Evolutionary conservation across 2,797 vertebrate genomes (phyloP).

Genomic region (Centroberyx gerrardi): DNA sequence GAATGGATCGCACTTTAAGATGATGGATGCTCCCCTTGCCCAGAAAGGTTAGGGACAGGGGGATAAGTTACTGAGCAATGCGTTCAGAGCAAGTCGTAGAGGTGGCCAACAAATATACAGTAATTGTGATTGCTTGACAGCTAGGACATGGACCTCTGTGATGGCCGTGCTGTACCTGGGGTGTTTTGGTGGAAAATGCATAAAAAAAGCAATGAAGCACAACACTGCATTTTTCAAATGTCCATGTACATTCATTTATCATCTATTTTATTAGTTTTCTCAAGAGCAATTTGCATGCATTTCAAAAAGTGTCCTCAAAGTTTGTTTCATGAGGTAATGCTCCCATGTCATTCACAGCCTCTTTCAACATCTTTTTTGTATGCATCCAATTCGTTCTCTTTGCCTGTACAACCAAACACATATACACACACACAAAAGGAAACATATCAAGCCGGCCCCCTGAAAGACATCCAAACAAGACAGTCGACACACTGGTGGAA

Average conservation of each 20-base stretch:
- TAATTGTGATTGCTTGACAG: slow-evolving; percentile 76
- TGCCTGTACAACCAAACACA: background rate
- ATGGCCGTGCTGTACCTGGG: slow-evolving; percentile 28
- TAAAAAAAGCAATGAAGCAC: slow-evolving; percentile 13
- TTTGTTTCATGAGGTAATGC: background rate
- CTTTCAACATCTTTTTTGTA: no score
- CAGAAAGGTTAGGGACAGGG: slow-evolving; percentile 82
- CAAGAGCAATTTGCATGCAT: slow-evolving; percentile 13
- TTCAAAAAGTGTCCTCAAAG: background rate
- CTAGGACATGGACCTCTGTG: slow-evolving; percentile 57
- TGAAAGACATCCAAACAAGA: background rate
- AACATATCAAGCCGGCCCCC: background rate
- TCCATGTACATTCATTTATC: slow-evolving; percentile 1
- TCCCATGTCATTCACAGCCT: background rate
- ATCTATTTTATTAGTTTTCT: slow-evolving; percentile 20
- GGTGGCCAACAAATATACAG: slow-evolving; percentile 71
- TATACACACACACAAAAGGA: background rate
- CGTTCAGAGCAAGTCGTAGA: slow-evolving; percentile 56
- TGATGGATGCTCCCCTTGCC: slow-evolving; percentile 81
- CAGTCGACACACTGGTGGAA: slow-evolving; percentile 19
- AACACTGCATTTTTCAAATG: slow-evolving; percentile 24
- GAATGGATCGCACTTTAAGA: slow-evolving; percentile 84
- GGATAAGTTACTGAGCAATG: slow-evolving; percentile 80
- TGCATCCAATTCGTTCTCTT: no score
- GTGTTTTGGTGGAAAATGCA: slow-evolving; percentile 43